Evolutionary conservation across 2,888 invertebrate genomes (phyloP), one percentile per base, ranked within the genome.

Genomic region (Metellina segmentata): DNA sequence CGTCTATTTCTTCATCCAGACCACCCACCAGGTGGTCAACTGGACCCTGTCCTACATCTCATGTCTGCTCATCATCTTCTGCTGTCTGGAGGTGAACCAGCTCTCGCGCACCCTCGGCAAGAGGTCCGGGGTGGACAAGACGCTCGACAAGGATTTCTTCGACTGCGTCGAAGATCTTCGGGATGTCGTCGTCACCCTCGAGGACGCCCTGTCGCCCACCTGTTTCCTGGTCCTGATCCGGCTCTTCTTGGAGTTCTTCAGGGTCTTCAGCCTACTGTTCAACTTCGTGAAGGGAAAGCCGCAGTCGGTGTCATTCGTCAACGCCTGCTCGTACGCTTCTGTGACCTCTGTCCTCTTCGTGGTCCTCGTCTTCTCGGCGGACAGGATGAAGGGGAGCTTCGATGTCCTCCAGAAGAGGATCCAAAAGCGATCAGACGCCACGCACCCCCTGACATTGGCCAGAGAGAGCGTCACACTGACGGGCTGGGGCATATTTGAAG

Each of bases 251-350:
- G 90, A 90, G 51, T 90, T 90, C 16, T 90, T 90, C 51, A 13
- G 90, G 1, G 48, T 85, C 19, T 90, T 90, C 81, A 85, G 90
- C 6, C 81, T 90, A 2, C 69, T 90, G 6, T 85, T 90, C 74
- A 90, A 81, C 11, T 81, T 90, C 53, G 90, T 90, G 7, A 85
- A 78, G 34, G 90, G 90, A n/a, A 90, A 90, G 49, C 74, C 85
- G 6, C 85, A 90, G n/a, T 85, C 85, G 0, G 79, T 85, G 7
- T 90, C 90, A 6, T 9, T 70, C 51, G 16, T 90, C 49, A 85
- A 90, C 53, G 90, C 90, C 20, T 74, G 74, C 13, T 51, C 85
- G 0, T 90, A 90, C 20, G 74, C 85, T 6, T 11, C 16, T 7
- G 48, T 90, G 9, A 90, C 90, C 9, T 72, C 19, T 7, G 52